These are phyloP conservation scores for Cordilura impudica DNA, from an alignment of 2,888 invertebrate genomes.

Conservation along the genomic window DNA sequence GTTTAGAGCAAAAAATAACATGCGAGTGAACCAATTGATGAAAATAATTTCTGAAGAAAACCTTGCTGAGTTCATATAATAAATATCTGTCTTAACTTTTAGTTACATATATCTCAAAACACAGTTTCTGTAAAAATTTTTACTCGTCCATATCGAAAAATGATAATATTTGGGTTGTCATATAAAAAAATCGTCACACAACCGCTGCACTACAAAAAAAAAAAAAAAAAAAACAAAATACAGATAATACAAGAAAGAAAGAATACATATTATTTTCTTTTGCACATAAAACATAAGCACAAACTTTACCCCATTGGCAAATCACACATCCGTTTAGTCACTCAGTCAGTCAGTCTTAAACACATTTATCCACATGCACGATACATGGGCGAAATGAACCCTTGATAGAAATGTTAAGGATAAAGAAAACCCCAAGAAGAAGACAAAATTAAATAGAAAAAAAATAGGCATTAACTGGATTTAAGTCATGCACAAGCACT, in stretches of 20 bases:
- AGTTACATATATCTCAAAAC: not conserved
- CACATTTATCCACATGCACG: not conserved
- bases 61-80: too few relatives aligned
- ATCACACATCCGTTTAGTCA: conserved; percentile 3
- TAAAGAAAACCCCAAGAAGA: conserved; percentile 26
- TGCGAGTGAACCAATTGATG: not conserved
- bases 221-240: not conserved
- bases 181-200: not conserved
- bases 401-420: conserved; percentile 21
- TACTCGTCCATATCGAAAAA: not conserved
- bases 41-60: too few relatives aligned
- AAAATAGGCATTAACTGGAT: conserved; percentile 41
- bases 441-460: too few relatives aligned
- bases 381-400: conserved; percentile 10
- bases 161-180: not conserved
- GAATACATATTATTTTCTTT: not conserved
- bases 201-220: not conserved
- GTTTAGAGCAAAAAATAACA: not conserved
- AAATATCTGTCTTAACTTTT: too few relatives aligned
- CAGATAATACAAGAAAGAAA: too few relatives aligned
- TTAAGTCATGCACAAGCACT: conserved; percentile 14
- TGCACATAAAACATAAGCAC: not conserved
- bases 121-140: not conserved
- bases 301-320: conserved; percentile 26
- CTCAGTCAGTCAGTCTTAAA: not conserved